These are phyloP conservation scores for Acrocyrtus sp. DNA, from an alignment of 2,888 invertebrate genomes.

Conservation along the genomic window DNA sequence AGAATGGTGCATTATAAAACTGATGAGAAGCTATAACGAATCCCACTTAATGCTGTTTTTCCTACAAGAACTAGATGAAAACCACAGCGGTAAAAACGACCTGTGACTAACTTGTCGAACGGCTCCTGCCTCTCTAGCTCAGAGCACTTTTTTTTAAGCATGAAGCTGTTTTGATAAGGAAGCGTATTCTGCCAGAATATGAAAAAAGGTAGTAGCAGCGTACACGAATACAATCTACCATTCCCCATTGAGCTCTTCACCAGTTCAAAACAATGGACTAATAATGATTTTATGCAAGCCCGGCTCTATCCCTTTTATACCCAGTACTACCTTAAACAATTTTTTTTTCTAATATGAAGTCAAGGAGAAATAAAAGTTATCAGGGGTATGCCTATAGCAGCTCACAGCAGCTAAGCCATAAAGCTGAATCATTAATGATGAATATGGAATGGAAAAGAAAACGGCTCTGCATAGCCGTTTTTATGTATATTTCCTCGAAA, in stretches of 20 bases:
- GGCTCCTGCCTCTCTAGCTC: too few species aligned
- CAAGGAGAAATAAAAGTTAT: background rate
- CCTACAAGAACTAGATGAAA: too few species aligned
- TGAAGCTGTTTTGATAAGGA: too few species aligned
- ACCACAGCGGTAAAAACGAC: too few species aligned
- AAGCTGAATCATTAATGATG: constrained; percentile 34
- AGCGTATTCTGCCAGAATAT: too few species aligned
- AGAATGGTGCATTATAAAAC: background rate
- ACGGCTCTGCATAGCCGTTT: background rate
- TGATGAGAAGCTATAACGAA: too few species aligned
- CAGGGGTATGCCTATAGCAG: background rate
- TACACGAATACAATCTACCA: too few species aligned
- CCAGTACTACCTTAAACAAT: constrained; percentile 11
- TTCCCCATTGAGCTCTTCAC: background rate
- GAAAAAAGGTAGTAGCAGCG: too few species aligned
- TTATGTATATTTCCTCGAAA: background rate
- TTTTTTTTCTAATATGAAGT: constrained; percentile 9
- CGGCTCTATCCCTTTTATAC: too few species aligned
- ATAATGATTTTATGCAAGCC: constrained; percentile 26
- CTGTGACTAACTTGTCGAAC: too few species aligned
- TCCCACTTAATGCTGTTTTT: too few species aligned
- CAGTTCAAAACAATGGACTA: constrained; percentile 25
- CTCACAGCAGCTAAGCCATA: constrained; percentile 6
- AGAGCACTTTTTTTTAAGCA: too few species aligned
- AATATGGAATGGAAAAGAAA: constrained; percentile 6